These are phyloP conservation scores for Podocnemis expansa DNA, from an alignment of 2,113 vertebrate genomes.

Conservation along the genomic window DNA sequence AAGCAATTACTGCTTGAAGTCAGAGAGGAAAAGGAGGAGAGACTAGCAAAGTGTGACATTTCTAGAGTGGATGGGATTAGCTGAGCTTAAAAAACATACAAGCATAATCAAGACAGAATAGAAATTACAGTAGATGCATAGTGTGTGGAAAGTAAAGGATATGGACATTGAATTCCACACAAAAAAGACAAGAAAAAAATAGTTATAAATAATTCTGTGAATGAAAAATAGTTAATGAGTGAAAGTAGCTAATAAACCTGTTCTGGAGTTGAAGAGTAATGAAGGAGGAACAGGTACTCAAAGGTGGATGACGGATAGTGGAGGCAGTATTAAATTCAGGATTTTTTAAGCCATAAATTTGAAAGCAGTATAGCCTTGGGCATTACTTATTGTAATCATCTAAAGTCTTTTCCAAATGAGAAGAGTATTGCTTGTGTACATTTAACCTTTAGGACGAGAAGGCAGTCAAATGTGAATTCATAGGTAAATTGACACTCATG, in stretches of 20 bases:
- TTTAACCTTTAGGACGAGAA: not conserved
- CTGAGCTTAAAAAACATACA: not conserved
- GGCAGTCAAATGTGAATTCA: not conserved
- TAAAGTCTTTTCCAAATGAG: not conserved
- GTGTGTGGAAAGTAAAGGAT: not conserved
- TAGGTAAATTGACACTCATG: not conserved
- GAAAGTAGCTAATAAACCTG: not conserved
- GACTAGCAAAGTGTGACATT: not conserved
- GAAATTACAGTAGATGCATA: not conserved
- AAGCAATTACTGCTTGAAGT: not conserved
- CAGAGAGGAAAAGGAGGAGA: not conserved
- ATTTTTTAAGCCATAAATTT: not conserved
- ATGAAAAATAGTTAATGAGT: not conserved
- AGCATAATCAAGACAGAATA: not conserved
- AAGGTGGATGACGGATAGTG: not conserved
- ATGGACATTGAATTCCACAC: fast-evolving
- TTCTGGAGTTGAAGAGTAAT: not conserved
- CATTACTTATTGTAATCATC: not conserved
- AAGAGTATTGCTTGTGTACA: not conserved
- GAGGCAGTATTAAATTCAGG: not conserved
- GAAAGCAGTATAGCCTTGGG: not conserved
- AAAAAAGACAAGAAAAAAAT: not conserved
- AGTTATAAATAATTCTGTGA: not conserved
- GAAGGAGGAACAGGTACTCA: not conserved
- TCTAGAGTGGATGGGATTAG: not conserved